Conservation (phyloP, 2,797 vertebrate genomes). For the Lemur catta region DNA sequence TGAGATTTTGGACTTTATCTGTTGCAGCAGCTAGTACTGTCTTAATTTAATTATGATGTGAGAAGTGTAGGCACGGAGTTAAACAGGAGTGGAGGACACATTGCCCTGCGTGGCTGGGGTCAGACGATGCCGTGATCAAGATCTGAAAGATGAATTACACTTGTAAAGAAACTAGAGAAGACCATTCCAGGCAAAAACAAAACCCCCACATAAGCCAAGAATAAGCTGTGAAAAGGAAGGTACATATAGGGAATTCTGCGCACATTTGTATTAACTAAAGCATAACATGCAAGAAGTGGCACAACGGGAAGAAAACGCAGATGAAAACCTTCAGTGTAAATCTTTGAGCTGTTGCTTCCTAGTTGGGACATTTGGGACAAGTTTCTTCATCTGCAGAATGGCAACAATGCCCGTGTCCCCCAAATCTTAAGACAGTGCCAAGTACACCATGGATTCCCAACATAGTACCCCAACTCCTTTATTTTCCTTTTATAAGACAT, state of each 20-base stretch:
- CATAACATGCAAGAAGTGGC: not conserved
- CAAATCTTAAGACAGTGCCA: not conserved
- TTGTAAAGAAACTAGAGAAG: not conserved
- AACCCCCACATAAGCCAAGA: not conserved
- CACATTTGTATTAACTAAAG: not conserved
- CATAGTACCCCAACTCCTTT: not conserved
- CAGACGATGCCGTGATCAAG: not conserved
- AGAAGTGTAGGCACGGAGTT: not conserved
- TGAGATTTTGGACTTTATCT: not conserved
- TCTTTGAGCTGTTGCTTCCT: not conserved
- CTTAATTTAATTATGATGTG: not conserved
- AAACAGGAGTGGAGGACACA: not conserved
- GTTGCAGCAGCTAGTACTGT: not conserved
- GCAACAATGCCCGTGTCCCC: not conserved
- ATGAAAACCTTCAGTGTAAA: not conserved
- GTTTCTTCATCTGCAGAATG: not conserved
- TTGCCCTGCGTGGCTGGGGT: not conserved
- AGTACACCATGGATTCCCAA: not conserved
- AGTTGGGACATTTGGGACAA: not conserved
- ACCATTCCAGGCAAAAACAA: not conserved
- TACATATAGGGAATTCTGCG: not conserved
- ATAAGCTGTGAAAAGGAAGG: not conserved
- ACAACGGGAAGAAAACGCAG: not conserved
- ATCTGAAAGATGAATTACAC: not conserved
- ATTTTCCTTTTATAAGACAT: not conserved